These are phyloP conservation scores for Eucidaris tribuloides DNA, from an alignment of 35 echinoderm and acorn worm species.

Conservation along the genomic window DNA sequence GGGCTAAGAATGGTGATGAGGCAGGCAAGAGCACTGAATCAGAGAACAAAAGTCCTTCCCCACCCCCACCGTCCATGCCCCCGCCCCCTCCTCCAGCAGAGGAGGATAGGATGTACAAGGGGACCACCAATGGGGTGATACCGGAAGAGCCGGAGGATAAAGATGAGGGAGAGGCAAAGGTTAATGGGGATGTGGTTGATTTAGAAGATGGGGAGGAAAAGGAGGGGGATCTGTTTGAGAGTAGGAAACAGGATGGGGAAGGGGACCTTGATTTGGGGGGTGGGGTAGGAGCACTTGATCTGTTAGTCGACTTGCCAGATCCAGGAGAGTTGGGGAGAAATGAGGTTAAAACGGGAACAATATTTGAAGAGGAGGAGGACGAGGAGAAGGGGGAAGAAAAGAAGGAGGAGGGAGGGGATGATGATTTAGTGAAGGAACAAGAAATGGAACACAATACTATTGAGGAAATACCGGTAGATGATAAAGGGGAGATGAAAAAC, in stretches of 20 bases:
- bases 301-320: slow-evolving; percentile 2
- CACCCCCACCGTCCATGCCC: no score
- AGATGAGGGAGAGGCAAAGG: neutral
- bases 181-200: neutral
- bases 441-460: neutral
- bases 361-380: slow-evolving; percentile 23
- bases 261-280: neutral
- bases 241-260: no score
- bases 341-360: neutral
- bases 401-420: neutral
- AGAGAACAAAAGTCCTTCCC: no score
- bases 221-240: no score
- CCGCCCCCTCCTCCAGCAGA: no score
- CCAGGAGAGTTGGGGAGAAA: neutral
- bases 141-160: neutral
- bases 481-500: neutral
- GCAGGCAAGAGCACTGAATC: no score
- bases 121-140: no score
- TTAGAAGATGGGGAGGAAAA: neutral
- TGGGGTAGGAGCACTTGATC: neutral
- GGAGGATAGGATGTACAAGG: no score
- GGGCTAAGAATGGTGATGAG: neutral
- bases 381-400: slow-evolving; percentile 1
- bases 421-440: neutral
- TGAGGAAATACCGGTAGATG: neutral